Evolutionary conservation across 2,888 invertebrate genomes (phyloP), one percentile per base, ranked within the genome.

Genomic region (Drosophila kuntzei): DNA sequence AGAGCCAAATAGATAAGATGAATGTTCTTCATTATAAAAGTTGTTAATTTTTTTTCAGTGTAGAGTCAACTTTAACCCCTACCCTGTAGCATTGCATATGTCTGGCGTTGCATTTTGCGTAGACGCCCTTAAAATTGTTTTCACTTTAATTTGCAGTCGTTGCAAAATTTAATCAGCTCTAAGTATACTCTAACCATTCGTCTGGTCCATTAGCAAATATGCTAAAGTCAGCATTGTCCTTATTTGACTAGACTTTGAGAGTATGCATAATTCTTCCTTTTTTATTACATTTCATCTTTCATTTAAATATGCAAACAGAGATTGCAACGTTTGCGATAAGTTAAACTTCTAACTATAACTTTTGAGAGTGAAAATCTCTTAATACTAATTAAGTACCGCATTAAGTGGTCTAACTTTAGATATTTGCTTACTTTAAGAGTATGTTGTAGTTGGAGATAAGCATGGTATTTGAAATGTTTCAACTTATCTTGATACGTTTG

Each of bases 101-200:
- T 67, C 62, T 71, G 66, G 50, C 57, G 16, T 59, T 65, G 76
- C 71, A 64, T 58, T 75, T 72, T 51, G 55, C 65, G 74, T 53
- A 50, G 64, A 73, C 73, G 63, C 71, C 76, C 81, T 64, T 32
- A 60, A 73, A 78, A 89, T 68, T 78, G 64, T 87, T 89, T 84
- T 71, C 70, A 73, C 84, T 89, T 89, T 84, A 89, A 89, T 89
- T 87, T 89, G 87, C 87, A 71, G 65, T 69, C 79, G 65, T 50
- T 70, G 89, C 82, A 81, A 87, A 87, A 87, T 84, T 84, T 81
- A 84, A 84, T 84, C 89, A 89, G 79, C 70, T 71, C 66, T 66
- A 63, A 58, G 64, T 67, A 65, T 59, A 43, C 43, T 22, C 22
- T 54, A 37, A 22, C n/a, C 36, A 29, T 14, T 41, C 43, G 12